Conservation (phyloP, 2,797 vertebrate species). For the Parotocinclus haroldoi region DNA sequence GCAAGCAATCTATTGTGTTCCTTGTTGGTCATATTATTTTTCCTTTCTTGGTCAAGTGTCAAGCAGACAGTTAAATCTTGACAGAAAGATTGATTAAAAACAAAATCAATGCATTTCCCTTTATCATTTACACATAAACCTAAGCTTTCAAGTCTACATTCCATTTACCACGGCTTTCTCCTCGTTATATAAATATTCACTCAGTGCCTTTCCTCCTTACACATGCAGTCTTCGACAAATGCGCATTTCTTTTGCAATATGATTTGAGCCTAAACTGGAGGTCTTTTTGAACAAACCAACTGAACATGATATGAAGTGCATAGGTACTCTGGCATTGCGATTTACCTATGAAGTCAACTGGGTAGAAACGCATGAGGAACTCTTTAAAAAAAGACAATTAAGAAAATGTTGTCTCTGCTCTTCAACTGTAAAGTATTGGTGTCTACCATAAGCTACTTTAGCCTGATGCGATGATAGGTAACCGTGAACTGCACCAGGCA, state of each 20-base stretch:
- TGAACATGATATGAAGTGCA: slow-evolving; percentile 76
- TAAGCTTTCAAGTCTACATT: slow-evolving; percentile 30
- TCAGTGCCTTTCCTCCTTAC: slow-evolving; percentile 51
- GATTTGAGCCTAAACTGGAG: slow-evolving; percentile 53
- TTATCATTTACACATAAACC: slow-evolving; percentile 7
- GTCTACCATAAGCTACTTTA: slow-evolving; percentile 70
- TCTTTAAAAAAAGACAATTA: slow-evolving; percentile 64
- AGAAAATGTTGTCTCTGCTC: slow-evolving; percentile 62
- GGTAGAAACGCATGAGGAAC: slow-evolving; percentile 65
- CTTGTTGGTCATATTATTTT: slow-evolving; percentile 53
- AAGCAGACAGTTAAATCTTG: slow-evolving; percentile 1
- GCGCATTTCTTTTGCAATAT: slow-evolving; percentile 50
- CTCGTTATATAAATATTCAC: slow-evolving; percentile 49
- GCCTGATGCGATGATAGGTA: slow-evolving; percentile 68
- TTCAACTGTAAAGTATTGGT: slow-evolving; percentile 69
- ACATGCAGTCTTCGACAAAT: slow-evolving; percentile 58
- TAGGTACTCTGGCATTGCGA: slow-evolving; percentile 74
- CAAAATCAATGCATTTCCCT: slow-evolving; percentile 1
- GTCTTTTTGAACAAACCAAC: slow-evolving; percentile 65
- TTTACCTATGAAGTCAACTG: slow-evolving; percentile 56
- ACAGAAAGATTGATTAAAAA: background rate
- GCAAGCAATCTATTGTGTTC: slow-evolving; percentile 65
- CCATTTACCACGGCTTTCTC: slow-evolving; percentile 55
- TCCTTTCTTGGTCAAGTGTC: slow-evolving; percentile 50
- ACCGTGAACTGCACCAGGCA: slow-evolving; percentile 65